A percentile compares a stretch with the other conserved stretches of the same genome.
These are phyloP conservation scores for Aegithalos caudatus DNA, from an alignment of 2,113 vertebrate species.

Conservation along the genomic window DNA sequence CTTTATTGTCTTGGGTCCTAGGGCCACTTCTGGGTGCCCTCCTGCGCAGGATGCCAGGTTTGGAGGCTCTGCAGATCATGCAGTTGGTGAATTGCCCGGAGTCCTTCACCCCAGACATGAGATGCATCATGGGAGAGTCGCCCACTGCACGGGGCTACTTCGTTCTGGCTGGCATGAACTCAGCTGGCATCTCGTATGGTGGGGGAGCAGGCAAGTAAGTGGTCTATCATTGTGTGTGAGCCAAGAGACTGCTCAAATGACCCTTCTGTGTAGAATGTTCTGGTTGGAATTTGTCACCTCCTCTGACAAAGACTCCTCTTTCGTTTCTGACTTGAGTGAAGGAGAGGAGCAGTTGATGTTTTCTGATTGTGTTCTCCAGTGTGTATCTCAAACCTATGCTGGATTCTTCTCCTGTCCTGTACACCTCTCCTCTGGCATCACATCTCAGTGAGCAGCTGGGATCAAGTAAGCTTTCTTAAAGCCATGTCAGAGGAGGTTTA, in stretches of 20 bases:
- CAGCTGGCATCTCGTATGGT: slow-evolving; percentile 88
- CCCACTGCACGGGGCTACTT: slow-evolving; percentile 85
- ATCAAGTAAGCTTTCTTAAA: not conserved
- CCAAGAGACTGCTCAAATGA: not conserved
- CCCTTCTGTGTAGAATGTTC: not conserved
- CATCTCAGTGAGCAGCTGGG: not conserved
- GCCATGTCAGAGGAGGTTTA: not conserved
- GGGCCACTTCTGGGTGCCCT: slow-evolving; percentile 89
- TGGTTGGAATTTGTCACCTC: not conserved
- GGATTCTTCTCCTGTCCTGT: not conserved
- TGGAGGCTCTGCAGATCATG: slow-evolving; percentile 88
- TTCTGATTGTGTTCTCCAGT: not conserved
- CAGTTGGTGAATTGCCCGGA: slow-evolving; percentile 96
- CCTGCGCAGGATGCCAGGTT: slow-evolving; percentile 85
- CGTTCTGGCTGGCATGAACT: slow-evolving; percentile 94
- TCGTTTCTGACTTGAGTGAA: not conserved
- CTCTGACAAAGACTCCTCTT: not conserved
- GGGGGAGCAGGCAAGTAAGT: slow-evolving; percentile 95
- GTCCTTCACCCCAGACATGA: slow-evolving; percentile 94
- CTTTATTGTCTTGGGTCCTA: slow-evolving; percentile 47
- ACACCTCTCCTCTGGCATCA: not conserved
- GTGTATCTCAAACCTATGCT: not conserved
- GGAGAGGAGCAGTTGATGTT: not conserved
- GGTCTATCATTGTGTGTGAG: not conserved
- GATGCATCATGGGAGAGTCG: slow-evolving; percentile 93